These are phyloP conservation scores for Telmatherina bonti DNA, from an alignment of 2,797 vertebrate genomes.

Conservation along the genomic window DNA sequence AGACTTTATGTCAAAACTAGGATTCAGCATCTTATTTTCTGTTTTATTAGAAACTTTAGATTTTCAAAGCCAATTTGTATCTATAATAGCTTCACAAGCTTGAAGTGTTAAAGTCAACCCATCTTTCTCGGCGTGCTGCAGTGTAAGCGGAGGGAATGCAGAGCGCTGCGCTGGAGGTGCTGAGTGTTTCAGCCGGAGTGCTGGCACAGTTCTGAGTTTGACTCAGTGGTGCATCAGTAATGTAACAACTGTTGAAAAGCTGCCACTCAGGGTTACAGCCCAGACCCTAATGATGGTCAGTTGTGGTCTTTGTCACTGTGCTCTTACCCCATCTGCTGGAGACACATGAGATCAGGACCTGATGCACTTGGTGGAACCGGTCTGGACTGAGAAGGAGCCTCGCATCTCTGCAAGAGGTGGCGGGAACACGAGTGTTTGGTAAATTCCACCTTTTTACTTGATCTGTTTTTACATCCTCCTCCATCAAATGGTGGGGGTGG, in stretches of 20 bases:
- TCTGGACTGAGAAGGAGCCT: constrained; percentile 1
- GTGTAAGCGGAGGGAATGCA: constrained; percentile 25
- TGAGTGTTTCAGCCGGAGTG: constrained; percentile 27
- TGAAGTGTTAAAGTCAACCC: constrained; percentile 11
- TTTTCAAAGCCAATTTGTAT: background rate
- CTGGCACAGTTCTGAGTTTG: background rate
- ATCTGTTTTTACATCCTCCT: constrained; percentile 1
- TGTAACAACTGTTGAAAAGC: constrained; percentile 36
- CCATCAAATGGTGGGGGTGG: background rate
- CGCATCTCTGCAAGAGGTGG: background rate
- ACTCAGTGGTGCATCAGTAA: constrained; percentile 9
- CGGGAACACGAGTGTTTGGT: constrained; percentile 6
- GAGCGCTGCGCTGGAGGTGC: constrained; percentile 19
- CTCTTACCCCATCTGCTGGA: constrained; percentile 80
- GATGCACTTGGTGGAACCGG: constrained; percentile 20
- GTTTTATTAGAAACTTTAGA: background rate
- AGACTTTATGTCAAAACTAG: no score
- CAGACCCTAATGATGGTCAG: constrained; percentile 47
- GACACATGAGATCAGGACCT: constrained; percentile 47
- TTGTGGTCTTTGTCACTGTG: constrained; percentile 50
- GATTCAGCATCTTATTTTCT: no score
- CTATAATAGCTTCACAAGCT: background rate
- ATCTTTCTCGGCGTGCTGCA: constrained; percentile 20
- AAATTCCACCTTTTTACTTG: background rate
- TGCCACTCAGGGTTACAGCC: constrained; percentile 39